Base-by-base conservation (phyloP, 2,797 vertebrate genomes). In the Eupleurogrammus muticus region DNA sequence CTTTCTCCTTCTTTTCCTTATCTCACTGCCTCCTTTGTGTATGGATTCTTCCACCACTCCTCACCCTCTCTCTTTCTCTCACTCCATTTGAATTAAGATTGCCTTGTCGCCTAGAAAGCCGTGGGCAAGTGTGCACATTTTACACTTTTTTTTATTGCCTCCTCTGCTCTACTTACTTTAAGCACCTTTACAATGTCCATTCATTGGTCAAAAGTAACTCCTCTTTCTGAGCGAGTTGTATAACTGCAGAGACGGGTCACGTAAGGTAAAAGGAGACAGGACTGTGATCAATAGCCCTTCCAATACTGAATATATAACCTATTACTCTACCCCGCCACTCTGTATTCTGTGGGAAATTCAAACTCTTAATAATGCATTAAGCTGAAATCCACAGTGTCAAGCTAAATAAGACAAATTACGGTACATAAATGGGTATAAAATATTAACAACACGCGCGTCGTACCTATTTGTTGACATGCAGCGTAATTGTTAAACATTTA, bases 61-160 rank as follows among this genome's bases (percentile, higher is more conserved):
- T 42, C 38, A 5, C 38, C 5, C 14, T 11, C 36, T 38, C 36
- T 38, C 35, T 35, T 10, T 40, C 13, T 40, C 38, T 74, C 62
- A 28, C 60, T 62, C 16, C 19, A 66, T 80, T 78, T 66, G 17
- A 83, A 70, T 70, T 68, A 66, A 81, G 80, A 82, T 82, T 78
- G 65, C 74, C 66, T 75, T 72, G 73, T 89, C 71, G 71, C 60
- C 64, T 55, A 28, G 42, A 67, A 36, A 16, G 78, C 84, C 19
- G 21, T 44, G 47, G 70, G 82, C 81, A 54, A 73, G 61, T 63
- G 68, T 75, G 80, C 74, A 74, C 16, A 79, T 80, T 83, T 75
- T 36, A 60, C 35, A 34, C 48, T 46, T 66, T 66, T 81, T 83
- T 80, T 89, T 75, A 79, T 80, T 59, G 80, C 69, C 61, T 67